Base-by-base conservation (phyloP, 2,113 vertebrate genomes). In the Rhinolophus ferrumequinum region DNA sequence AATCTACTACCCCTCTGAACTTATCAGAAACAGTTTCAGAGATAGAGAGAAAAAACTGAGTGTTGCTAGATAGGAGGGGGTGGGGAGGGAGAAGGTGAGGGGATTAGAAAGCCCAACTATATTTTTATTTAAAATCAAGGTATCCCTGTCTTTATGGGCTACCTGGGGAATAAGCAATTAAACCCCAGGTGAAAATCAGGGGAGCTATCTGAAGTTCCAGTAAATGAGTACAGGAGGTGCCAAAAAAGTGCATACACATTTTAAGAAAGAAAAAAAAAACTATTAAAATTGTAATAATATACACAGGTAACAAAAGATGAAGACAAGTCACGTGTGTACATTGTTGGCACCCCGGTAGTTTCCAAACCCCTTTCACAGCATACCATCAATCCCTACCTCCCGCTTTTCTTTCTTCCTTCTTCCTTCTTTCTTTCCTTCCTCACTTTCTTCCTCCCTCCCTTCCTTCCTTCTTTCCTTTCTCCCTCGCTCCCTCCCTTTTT, bases 121-220 rank as follows among this genome's bases (percentile, higher is more conserved):
- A 50, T 15, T 88, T 56, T 94, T 35, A 92, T 82, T 86, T 90
- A 89, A 81, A 72, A 75, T 26, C 19, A 50, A 83, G 41, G n/a
- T n/a, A n/a, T n/a, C n/a, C n/a, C n/a, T 54, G 5, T 69, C 13
- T 86, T 69, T 60, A 44, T 54, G 11, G 0, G 14, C 41, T 70
- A 38, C 76, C 35, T 58, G 12, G 88, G 58, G 26, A 93, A 80
- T 62, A 73, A 60, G 54, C 8, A 52, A 83, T n/a, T 18, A 16
- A 54, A 91, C 47, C 5, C 28, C 50, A 80, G 5, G 5, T 89
- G 33, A 91, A 64, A 70, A 76, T 75, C 50, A 75, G 28, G 30
- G 13, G 4, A 86, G 35, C 6, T 50, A 67, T 9, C 21, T 66
- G 10, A 54, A 30, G 21, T 77, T 80, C 24, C 50, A 91, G 19